phyloP scores from a whole-genome alignment of 1,140 invertebrate species.

The Notospermus geniculatus region DNA sequence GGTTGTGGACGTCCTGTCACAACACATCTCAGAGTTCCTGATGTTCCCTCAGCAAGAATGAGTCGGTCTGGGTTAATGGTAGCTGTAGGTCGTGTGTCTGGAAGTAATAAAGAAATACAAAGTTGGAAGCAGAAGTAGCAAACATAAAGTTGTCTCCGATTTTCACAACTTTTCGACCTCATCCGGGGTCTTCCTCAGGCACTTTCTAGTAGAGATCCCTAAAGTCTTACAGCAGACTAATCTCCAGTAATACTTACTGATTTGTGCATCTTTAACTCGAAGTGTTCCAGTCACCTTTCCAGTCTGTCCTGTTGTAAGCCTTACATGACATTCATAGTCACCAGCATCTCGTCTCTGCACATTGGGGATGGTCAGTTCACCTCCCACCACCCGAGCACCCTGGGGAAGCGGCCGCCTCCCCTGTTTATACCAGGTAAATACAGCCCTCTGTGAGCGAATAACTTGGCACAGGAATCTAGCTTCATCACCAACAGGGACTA shows the following conservation, averaged over 20 bases:
- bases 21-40: constrained; percentile 74
- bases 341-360: constrained; percentile 71
- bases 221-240: too few species aligned
- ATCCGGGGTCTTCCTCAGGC: too few species aligned
- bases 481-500: constrained; percentile 32
- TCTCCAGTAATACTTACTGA: constrained; percentile 20
- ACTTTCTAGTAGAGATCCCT: too few species aligned
- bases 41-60: constrained; percentile 74
- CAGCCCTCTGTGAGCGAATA: constrained; percentile 26
- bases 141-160: too few species aligned
- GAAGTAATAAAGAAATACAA: not conserved
- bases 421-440: constrained; percentile 45
- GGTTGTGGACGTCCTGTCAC: constrained; percentile 68
- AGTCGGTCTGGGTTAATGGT: constrained; percentile 66
- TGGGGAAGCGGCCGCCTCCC: constrained; percentile 56
- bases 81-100: constrained; percentile 59
- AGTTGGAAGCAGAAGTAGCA: too few species aligned
- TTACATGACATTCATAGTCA: constrained; percentile 75
- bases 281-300: constrained; percentile 29
- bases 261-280: constrained; percentile 18
- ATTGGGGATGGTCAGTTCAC: constrained; percentile 70
- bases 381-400: constrained; percentile 58
- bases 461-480: constrained; percentile 47
- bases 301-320: constrained; percentile 45
- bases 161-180: too few species aligned